Evolutionary conservation across 2,797 vertebrate genomes (phyloP).

Genomic region (Chelon auratus): DNA sequence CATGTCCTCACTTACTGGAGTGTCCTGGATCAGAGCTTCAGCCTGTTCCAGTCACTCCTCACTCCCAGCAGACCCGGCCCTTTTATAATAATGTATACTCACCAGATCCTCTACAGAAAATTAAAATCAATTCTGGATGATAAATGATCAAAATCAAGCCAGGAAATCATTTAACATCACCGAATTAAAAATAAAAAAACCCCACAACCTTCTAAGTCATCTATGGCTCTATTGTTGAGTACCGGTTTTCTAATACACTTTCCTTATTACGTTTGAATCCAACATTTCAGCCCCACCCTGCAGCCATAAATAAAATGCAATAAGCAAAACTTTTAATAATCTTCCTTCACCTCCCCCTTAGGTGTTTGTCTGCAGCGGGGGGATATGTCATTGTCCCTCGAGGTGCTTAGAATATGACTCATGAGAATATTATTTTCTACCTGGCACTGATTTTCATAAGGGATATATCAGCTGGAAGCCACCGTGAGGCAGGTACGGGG

Average conservation of each 20-base stretch:
- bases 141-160: no score
- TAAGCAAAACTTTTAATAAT: conserved; percentile 86
- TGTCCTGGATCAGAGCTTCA: conserved; percentile 3
- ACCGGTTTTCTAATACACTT: conserved; percentile 63
- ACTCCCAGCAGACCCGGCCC: no score
- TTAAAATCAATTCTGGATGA: no score
- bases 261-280: conserved; percentile 74
- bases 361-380: conserved; percentile 75
- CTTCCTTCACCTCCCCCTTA: conserved; percentile 66
- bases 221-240: conserved; percentile 63
- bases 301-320: conserved; percentile 85
- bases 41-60: not conserved
- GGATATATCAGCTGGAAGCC: conserved; percentile 40
- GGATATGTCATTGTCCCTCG: conserved; percentile 74
- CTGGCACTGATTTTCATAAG: conserved; percentile 65
- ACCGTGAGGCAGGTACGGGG: not conserved
- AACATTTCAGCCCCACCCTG: conserved; percentile 67
- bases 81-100: not conserved
- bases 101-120: no score
- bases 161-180: no score
- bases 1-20: conserved; percentile 10
- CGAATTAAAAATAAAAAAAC: conserved; percentile 1
- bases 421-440: conserved; percentile 72
- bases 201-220: conserved; percentile 10
- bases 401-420: conserved; percentile 77